Base-by-base conservation (phyloP, 2,113 vertebrate species). In the Pavo muticus region DNA sequence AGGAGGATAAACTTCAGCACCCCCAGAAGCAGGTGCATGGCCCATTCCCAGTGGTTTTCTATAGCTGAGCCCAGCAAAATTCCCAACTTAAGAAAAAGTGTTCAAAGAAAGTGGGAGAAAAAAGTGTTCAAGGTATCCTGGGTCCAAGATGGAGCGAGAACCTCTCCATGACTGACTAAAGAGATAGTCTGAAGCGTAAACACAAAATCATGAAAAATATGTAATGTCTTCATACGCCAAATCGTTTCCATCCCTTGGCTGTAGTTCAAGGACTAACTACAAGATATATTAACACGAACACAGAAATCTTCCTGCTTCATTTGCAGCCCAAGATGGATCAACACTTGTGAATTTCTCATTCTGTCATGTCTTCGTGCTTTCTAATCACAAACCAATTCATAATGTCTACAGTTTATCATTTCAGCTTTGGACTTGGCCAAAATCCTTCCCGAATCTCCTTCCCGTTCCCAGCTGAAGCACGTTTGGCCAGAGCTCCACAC, bases 221-320 rank as follows among this genome's bases (percentile, higher is more conserved):
- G 7, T 57, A n/a, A 44, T 24, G 6, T 14, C 50, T 80, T 86
- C 0, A 0, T 30, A 35, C 0, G 2, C 25, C 65, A 68, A 59
- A 68, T 27, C 3, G 32, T 42, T 80, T 78, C 13, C 11, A 52
- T 42, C 5, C 0, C 1, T 35, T 78, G 69, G 37, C 29, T 8
- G 3, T 13, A 82, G 54, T n/a, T 64, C 52, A 40, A 50, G 91
- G 39, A 88, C 56, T 11, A 73, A 32, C 40, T 71, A 9, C 25
- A 71, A 67, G 61, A 18, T 44, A 7, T 17, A 10, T 25, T 50
- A 59, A 60, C 47, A 52, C 10, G 84, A 84, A 71, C 9, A 45
- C 18, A 67, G 30, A 92, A 52, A 75, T 56, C 50, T 42, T 76
- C 54, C 59, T 1, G 1, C 45, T 74, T 63, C 0, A 0, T 88